Evolutionary conservation across 2,113 vertebrate genomes (phyloP).

Genomic region (Dipodomys stephensi): DNA sequence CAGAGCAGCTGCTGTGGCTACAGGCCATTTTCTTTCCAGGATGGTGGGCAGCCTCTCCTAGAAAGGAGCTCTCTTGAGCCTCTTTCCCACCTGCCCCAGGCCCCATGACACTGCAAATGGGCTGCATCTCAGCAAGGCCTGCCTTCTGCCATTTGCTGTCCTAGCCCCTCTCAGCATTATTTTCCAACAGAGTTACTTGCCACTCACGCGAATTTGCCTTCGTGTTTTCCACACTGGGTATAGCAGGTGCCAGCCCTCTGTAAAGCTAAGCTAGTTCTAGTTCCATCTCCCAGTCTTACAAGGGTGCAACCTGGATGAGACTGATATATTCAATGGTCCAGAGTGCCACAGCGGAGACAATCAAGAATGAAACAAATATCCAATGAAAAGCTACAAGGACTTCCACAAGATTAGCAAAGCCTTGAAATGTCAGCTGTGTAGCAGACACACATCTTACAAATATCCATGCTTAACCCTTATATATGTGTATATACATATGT

Average conservation of each 20-base stretch:
- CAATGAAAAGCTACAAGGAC: background rate
- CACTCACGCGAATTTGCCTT: background rate
- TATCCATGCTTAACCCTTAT: background rate
- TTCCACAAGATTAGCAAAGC: background rate
- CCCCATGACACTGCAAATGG: background rate
- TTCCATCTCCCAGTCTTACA: background rate
- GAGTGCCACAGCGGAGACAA: background rate
- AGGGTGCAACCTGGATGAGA: background rate
- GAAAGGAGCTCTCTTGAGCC: background rate
- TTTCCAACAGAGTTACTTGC: background rate
- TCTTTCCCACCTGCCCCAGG: background rate
- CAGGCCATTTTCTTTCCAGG: slow-evolving; percentile 3
- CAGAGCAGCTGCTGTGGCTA: slow-evolving; percentile 6
- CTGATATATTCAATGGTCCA: background rate
- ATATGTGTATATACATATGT: background rate
- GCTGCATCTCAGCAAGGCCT: background rate
- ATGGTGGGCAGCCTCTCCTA: background rate
- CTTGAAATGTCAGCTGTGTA: background rate
- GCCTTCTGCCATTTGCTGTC: background rate
- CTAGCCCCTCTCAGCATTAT: background rate
- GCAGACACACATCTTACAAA: background rate
- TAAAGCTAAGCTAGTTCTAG: background rate
- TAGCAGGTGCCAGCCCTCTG: background rate
- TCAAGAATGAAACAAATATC: background rate
- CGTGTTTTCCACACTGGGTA: background rate